phyloP scores from a whole-genome alignment of 2,888 invertebrate genomes.

The Lysandra coridon region DNA sequence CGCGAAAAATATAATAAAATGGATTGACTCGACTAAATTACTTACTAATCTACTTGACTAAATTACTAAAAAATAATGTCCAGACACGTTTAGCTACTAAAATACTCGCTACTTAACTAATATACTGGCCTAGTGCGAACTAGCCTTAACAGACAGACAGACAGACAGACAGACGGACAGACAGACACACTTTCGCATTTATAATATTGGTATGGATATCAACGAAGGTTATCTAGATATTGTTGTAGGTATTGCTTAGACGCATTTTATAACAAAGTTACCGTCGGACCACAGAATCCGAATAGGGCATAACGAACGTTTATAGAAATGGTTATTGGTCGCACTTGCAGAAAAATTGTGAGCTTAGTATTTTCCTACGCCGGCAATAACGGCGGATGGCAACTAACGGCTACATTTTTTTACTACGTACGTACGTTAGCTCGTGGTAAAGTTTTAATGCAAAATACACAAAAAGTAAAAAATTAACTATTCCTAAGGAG shows the following conservation, averaged over 20 bases:
- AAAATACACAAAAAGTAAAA: neutral
- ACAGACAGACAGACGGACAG: too few relatives aligned
- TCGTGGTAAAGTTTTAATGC: neutral
- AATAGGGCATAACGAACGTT: neutral
- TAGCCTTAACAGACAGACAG: too few relatives aligned
- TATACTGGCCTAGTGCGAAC: too few relatives aligned
- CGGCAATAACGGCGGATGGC: neutral
- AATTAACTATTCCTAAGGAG: neutral
- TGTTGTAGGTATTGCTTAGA: neutral
- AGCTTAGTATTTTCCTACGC: constrained; percentile 10
- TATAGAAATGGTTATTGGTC: constrained; percentile 20
- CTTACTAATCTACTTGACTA: too few relatives aligned
- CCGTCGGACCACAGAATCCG: neutral
- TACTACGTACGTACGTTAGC: neutral
- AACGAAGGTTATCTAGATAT: neutral
- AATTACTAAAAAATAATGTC: too few relatives aligned
- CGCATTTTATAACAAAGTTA: constrained; percentile 1
- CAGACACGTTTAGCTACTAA: too few relatives aligned
- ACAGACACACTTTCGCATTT: too few relatives aligned
- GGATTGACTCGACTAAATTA: too few relatives aligned
- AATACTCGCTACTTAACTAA: too few relatives aligned
- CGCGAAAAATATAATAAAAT: too few relatives aligned
- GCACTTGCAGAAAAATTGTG: constrained; percentile 12
- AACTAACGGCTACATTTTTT: neutral
- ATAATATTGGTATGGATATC: too few relatives aligned